Base-by-base conservation (phyloP, 1,140 invertebrate genomes). In the Drosophila sulfurigaster region DNA sequence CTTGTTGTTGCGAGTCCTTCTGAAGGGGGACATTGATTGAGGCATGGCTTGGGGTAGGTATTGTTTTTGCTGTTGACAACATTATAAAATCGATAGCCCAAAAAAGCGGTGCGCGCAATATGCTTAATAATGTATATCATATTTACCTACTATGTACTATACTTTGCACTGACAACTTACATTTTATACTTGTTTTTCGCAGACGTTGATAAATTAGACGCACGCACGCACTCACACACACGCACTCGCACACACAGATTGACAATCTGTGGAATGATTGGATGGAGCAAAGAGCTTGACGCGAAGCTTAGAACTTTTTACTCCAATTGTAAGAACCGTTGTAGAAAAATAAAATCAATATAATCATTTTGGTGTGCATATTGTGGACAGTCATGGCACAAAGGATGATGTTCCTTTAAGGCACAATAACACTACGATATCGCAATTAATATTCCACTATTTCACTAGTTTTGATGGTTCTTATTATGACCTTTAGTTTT, bases 301-400 rank as follows among this genome's bases (percentile, higher is more conserved):
- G 13, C 35, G 25, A 13, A 45, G 32, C 57, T 91, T 92, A 92
- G 54, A 82, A 73, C 78, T 91, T 92, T 88, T 91, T 92, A 92
- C 81, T 92, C 91, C 91, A 92, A 92, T 92, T 92, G 78, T 92
- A 92, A 54, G 91, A 92, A 79, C 91, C 91, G 89, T 92, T 92
- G 72, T 92, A 92, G 88, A 92, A 92, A 92, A 92, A 92, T 79
- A 92, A 92, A 91, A 92, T 92, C 83, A 92, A 91, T 91, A 92
- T 92, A 60, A 92, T 91, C 75, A 86, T 81, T 91, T 89, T 91
- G 56, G 66, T 74, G 76, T 92, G 85, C 91, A 91, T 91, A 81
- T 92, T 92, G 79, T 63, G 68, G 63, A 83, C 81, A 86, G 86
- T 88, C 91, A 91, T 91, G 20, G 72, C 88, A 91, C 54, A 72